Evolutionary conservation across 2,113 vertebrate genomes (phyloP).

Genomic region (Stegastes partitus): DNA sequence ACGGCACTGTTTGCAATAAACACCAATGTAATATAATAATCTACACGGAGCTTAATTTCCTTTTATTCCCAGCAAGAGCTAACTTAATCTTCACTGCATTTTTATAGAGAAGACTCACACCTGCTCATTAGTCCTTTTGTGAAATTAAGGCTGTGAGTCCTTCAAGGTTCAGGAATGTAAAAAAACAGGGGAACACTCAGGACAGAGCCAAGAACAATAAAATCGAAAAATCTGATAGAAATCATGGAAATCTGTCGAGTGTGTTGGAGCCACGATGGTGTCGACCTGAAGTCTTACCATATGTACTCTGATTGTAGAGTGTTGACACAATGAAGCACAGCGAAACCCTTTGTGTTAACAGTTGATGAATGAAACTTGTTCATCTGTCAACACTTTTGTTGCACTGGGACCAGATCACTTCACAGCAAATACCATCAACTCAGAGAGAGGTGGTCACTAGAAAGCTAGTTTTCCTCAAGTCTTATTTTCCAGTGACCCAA

Average conservation of each 20-base stretch:
- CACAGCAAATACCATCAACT: conserved; percentile 12
- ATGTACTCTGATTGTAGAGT: conserved; percentile 40
- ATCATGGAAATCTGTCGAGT: conserved; percentile 52
- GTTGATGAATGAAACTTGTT: conserved; percentile 43
- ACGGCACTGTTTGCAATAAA: conserved; percentile 5
- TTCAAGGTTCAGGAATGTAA: conserved; percentile 9
- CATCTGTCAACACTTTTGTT: conserved; percentile 50
- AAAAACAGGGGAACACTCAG: conserved; percentile 17
- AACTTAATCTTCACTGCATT: conserved; percentile 1
- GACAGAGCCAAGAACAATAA: conserved; percentile 66
- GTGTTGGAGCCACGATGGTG: neutral
- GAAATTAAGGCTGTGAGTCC: conserved; percentile 4
- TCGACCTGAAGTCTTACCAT: conserved; percentile 58
- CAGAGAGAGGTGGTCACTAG: conserved; percentile 19
- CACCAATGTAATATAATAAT: neutral
- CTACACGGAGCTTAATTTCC: neutral
- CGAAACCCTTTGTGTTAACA: conserved; percentile 36
- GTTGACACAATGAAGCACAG: conserved; percentile 31
- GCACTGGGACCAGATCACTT: conserved; percentile 26
- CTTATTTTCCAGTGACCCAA: conserved; percentile 61
- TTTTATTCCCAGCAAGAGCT: conserved; percentile 13
- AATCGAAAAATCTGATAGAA: conserved; percentile 56
- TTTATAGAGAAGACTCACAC: conserved; percentile 20
- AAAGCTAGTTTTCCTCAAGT: conserved; percentile 24
- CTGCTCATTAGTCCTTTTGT: conserved; percentile 12